phyloP scores from a whole-genome alignment of 2,888 invertebrate genomes.

The Calliphora vomitoria region DNA sequence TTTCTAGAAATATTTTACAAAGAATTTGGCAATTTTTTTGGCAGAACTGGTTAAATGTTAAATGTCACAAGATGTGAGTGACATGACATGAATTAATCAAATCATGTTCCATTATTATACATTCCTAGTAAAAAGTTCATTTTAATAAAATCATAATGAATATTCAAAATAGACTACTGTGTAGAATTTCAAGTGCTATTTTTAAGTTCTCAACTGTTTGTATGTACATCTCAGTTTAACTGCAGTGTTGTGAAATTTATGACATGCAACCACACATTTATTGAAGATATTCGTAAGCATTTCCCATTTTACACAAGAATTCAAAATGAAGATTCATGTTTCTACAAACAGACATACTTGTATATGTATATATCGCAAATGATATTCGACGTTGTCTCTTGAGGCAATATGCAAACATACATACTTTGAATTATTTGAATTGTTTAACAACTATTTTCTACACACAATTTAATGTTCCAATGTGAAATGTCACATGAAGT shows the following conservation, averaged over 20 bases:
- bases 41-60: no score
- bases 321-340: not conserved
- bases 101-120: no score
- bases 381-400: conserved; percentile 12
- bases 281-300: not conserved
- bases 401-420: not conserved
- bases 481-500: conserved; percentile 37
- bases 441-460: not conserved
- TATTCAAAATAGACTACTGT: no score
- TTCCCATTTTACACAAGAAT: not conserved
- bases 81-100: no score
- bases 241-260: not conserved
- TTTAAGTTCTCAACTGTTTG: not conserved
- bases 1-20: no score
- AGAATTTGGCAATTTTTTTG: no score
- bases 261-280: conserved; percentile 5
- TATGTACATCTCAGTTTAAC: not conserved
- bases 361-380: not conserved
- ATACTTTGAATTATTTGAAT: not conserved
- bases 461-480: conserved; percentile 8
- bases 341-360: not conserved
- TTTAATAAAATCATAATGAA: no score
- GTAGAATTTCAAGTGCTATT: no score
- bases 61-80: no score
- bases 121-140: no score